These are phyloP conservation scores for Arrhamphus sclerolepis DNA, from an alignment of 2,797 vertebrate genomes.

Conservation along the genomic window DNA sequence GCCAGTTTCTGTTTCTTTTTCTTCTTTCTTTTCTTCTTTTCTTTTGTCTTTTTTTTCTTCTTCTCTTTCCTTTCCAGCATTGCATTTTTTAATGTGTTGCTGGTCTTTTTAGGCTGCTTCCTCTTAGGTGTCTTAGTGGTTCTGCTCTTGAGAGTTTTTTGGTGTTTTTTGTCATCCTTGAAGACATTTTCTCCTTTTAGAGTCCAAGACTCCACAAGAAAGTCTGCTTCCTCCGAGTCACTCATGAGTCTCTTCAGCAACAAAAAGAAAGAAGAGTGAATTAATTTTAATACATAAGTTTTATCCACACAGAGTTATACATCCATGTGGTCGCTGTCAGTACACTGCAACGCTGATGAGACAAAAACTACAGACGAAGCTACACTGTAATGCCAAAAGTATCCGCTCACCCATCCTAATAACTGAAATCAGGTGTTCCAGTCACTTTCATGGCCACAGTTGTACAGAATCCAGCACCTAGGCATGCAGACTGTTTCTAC, in stretches of 20 bases:
- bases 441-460: too few species aligned
- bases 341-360: too few species aligned
- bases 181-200: conserved; percentile 56
- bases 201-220: conserved; percentile 21
- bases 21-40: conserved; percentile 52
- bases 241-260: conserved; percentile 48
- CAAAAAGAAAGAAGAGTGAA: not conserved
- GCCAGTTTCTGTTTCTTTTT: conserved; percentile 37
- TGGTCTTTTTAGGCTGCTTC: conserved; percentile 31
- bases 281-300: too few species aligned
- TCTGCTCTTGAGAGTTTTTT: too few species aligned
- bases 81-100: conserved; percentile 18
- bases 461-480: too few species aligned
- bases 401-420: too few species aligned
- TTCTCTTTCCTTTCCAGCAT: conserved; percentile 30
- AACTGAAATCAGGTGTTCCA: too few species aligned
- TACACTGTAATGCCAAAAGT: too few species aligned
- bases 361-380: too few species aligned
- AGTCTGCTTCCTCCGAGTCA: conserved; percentile 28
- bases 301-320: too few species aligned
- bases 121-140: conserved; percentile 17
- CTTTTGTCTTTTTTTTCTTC: conserved; percentile 45
- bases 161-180: conserved; percentile 52
- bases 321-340: too few species aligned
- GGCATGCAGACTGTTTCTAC: too few species aligned